These are phyloP conservation scores for Troglohyphantes excavatus DNA, from an alignment of 2,888 invertebrate species.

Conservation along the genomic window DNA sequence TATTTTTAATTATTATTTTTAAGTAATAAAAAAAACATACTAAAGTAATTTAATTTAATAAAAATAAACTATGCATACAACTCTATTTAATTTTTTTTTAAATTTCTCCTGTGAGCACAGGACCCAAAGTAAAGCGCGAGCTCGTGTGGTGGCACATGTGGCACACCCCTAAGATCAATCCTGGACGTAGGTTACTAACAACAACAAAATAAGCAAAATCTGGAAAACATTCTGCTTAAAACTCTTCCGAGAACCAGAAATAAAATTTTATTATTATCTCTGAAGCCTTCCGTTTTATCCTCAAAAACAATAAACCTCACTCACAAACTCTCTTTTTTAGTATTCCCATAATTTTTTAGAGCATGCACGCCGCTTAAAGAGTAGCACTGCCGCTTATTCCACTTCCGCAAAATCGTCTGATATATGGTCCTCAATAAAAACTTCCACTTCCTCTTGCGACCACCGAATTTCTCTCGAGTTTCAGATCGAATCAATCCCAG, in stretches of 20 bases:
- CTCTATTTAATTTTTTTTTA: too few species aligned
- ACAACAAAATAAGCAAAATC: too few species aligned
- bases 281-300: not conserved
- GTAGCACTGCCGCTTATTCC: not conserved
- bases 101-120: too few species aligned
- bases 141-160: too few species aligned
- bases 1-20: too few species aligned
- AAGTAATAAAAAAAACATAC: too few species aligned
- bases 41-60: too few species aligned
- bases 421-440: not conserved
- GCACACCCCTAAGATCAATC: too few species aligned
- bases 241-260: not conserved
- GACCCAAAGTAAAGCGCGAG: too few species aligned
- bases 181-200: too few species aligned
- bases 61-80: too few species aligned
- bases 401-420: slow-evolving; percentile 11
- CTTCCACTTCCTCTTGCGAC: not conserved
- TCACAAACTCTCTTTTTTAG: not conserved
- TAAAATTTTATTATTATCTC: not conserved
- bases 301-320: slow-evolving; percentile 19
- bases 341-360: not conserved
- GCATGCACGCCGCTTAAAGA: not conserved
- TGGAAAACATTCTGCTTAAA: not conserved
- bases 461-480: not conserved
- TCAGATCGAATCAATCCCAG: not conserved